Conservation (phyloP, 2,113 vertebrate species). For the Spermophilus dauricus region DNA sequence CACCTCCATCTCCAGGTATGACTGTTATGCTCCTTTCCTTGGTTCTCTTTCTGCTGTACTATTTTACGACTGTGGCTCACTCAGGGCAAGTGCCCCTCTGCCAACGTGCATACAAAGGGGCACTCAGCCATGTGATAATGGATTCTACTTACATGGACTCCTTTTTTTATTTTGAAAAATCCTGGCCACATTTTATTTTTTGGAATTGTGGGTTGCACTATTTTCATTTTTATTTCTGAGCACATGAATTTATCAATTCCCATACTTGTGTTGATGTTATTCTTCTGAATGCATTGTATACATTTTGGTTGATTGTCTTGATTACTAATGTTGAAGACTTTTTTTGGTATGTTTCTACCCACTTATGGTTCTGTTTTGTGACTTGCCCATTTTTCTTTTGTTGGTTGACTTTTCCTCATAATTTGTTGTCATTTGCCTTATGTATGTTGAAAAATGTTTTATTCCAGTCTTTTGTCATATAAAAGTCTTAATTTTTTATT, state of each 20-base stretch:
- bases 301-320: background rate
- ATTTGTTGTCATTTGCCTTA: constrained; percentile 5
- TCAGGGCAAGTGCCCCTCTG: background rate
- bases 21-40: background rate
- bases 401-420: background rate
- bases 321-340: background rate
- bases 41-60: background rate
- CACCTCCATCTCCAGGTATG: background rate
- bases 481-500: constrained; percentile 30
- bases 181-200: constrained; percentile 1
- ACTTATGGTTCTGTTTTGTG: constrained; percentile 5
- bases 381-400: background rate
- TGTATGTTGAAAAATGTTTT: constrained; percentile 5
- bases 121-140: background rate
- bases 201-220: constrained; percentile 27
- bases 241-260: background rate
- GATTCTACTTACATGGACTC: background rate
- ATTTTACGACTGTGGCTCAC: background rate
- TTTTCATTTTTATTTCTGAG: constrained; percentile 18
- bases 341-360: background rate
- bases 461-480: background rate
- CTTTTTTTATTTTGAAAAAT: background rate
- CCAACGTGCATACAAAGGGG: background rate
- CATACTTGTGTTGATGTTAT: background rate
- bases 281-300: background rate